Evolutionary conservation across 1,140 invertebrate species (phyloP).

Genomic region (Procambarus virginalis): DNA sequence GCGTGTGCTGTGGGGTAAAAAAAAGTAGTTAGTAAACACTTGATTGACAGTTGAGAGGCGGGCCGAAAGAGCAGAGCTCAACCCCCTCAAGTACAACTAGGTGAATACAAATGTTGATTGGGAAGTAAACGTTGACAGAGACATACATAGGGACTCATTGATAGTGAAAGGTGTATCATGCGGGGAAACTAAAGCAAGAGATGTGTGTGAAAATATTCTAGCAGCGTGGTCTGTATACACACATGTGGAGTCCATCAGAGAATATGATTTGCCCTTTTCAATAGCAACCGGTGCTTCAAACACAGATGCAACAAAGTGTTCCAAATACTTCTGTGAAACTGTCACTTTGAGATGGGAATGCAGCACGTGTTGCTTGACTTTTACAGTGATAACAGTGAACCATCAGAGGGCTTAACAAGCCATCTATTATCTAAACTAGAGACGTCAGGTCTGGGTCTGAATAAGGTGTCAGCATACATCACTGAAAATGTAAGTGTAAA

Average conservation of each 20-base stretch:
- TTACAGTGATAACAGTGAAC: background rate
- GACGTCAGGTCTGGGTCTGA: no score
- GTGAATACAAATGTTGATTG: no score
- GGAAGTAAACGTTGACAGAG: constrained; percentile 17
- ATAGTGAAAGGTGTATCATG: constrained; percentile 17
- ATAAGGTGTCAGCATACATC: no score
- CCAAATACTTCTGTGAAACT: constrained; percentile 16
- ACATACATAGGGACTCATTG: constrained; percentile 2
- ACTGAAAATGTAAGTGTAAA: no score
- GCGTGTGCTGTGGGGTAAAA: no score
- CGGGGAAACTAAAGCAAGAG: background rate
- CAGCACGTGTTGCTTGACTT: background rate
- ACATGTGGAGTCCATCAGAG: constrained; percentile 4
- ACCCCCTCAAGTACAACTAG: no score
- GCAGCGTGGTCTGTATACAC: background rate
- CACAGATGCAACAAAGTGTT: background rate
- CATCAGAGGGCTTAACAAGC: no score
- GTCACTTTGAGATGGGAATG: background rate
- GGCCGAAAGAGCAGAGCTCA: no score
- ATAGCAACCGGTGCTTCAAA: constrained; percentile 5
- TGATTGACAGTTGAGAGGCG: no score
- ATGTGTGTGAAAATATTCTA: constrained; percentile 6
- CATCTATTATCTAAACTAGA: no score
- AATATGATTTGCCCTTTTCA: background rate
- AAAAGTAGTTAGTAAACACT: no score